Evolutionary conservation across 1,140 invertebrate genomes (phyloP).

Genomic region (Nylanderia fulva): DNA sequence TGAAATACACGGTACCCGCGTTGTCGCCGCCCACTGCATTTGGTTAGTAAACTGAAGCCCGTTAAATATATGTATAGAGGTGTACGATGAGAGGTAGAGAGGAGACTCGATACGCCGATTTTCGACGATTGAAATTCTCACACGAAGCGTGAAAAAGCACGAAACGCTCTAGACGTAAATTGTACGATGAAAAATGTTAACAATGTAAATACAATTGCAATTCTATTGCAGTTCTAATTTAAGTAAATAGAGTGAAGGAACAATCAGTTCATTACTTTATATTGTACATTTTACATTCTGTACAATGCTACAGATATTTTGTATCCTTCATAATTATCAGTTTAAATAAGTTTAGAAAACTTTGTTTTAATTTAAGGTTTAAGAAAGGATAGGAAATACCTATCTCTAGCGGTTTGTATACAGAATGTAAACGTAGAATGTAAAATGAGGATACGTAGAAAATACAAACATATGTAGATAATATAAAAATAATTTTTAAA

Average conservation of each 20-base stretch:
- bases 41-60: conserved; percentile 63
- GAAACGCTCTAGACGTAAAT: not conserved
- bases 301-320: too few relatives aligned
- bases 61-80: conserved; percentile 23
- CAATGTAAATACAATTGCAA: not conserved
- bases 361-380: too few relatives aligned
- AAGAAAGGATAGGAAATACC: too few relatives aligned
- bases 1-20: conserved; percentile 58
- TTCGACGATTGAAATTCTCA: not conserved
- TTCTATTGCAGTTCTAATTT: not conserved
- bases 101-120: not conserved
- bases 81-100: not conserved
- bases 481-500: too few relatives aligned
- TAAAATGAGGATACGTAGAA: too few relatives aligned
- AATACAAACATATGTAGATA: too few relatives aligned
- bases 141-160: not conserved
- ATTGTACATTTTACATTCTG: too few relatives aligned
- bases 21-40: conserved; percentile 66
- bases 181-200: not conserved
- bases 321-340: too few relatives aligned
- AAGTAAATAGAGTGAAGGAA: not conserved
- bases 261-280: not conserved
- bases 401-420: too few relatives aligned
- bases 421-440: too few relatives aligned
- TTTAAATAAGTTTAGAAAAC: too few relatives aligned